phyloP scores from a whole-genome alignment of 1,140 invertebrate species.

The Leptinotarsa undecemlineata region DNA sequence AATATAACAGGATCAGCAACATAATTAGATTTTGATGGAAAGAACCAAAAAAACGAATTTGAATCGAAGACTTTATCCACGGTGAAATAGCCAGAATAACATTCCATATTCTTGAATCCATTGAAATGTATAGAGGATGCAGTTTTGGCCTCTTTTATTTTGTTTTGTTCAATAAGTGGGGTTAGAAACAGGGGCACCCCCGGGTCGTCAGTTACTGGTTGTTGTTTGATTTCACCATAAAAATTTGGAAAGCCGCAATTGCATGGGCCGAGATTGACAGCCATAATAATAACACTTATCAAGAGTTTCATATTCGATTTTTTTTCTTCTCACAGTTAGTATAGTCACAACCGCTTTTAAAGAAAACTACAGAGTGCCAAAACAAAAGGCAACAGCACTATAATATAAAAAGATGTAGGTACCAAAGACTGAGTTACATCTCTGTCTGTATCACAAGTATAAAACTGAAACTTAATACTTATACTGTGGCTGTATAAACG shows the following conservation, averaged over 20 bases:
- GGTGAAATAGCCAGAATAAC: constrained; percentile 69
- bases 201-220: constrained; percentile 51
- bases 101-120: constrained; percentile 47
- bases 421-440: too few relatives aligned
- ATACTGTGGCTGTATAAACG: too few relatives aligned
- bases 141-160: constrained; percentile 54
- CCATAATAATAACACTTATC: too few relatives aligned
- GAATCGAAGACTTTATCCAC: constrained; percentile 68
- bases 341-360: too few relatives aligned
- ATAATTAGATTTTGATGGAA: constrained; percentile 62
- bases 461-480: too few relatives aligned
- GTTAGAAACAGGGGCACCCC: constrained; percentile 60
- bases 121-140: constrained; percentile 39
- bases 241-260: constrained; percentile 39
- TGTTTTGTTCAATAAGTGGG: constrained; percentile 59
- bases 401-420: too few relatives aligned
- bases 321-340: too few relatives aligned
- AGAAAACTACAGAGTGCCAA: too few relatives aligned
- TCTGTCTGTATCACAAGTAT: too few relatives aligned
- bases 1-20: constrained; percentile 66
- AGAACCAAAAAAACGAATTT: constrained; percentile 82
- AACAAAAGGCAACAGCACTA: too few relatives aligned
- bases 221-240: constrained; percentile 42
- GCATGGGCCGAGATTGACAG: too few relatives aligned
- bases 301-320: too few relatives aligned